Percentiles rank a stretch among this genome's conserved stretches.
phyloP scores from a whole-genome alignment of 2,888 invertebrate species.

The Drosophila paranaensis region DNA sequence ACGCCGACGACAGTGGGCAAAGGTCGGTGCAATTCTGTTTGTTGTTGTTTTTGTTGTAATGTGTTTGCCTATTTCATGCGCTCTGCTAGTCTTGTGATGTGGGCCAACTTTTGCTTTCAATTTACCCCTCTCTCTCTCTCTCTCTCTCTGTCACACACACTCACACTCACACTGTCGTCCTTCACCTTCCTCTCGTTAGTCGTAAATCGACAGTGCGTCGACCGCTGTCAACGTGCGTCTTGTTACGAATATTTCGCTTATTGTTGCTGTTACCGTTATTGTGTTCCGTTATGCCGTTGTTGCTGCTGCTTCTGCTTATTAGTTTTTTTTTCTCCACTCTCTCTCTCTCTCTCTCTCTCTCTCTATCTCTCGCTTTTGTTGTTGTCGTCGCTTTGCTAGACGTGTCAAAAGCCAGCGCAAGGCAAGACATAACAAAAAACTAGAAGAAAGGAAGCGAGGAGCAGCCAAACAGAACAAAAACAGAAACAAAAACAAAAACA shows the following conservation, averaged over 20 bases:
- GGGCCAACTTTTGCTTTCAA: conserved; percentile 37
- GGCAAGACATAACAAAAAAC: conserved; percentile 6
- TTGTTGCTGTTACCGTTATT: conserved; percentile 27
- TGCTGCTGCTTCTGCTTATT: conserved; percentile 57
- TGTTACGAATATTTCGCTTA: conserved; percentile 31
- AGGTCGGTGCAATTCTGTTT: conserved; percentile 34
- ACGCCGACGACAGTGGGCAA: conserved; percentile 13
- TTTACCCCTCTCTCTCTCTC: conserved; percentile 1
- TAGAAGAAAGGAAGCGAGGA: conserved; percentile 3
- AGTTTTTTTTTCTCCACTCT: conserved; percentile 50
- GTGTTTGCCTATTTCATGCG: conserved; percentile 11
- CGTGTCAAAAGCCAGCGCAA: conserved; percentile 40
- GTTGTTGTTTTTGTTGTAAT: conserved; percentile 14
- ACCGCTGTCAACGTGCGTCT: conserved; percentile 68
- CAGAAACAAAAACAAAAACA: conserved; percentile 20
- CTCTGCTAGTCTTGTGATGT: conserved; percentile 19
- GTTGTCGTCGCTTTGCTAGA: conserved; percentile 35
- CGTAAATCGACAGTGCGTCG: conserved; percentile 62
- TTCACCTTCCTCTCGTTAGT: conserved; percentile 12
- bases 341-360: not conserved
- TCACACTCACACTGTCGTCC: not conserved
- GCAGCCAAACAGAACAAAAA: not conserved
- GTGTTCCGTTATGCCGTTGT: conserved; percentile 20
- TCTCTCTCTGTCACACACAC: not conserved
- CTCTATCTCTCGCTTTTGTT: not conserved